Percentiles rank a stretch among this genome's conserved stretches.
Conservation (phyloP, 2,888 invertebrate species). For the Dynastes grantii region DNA sequence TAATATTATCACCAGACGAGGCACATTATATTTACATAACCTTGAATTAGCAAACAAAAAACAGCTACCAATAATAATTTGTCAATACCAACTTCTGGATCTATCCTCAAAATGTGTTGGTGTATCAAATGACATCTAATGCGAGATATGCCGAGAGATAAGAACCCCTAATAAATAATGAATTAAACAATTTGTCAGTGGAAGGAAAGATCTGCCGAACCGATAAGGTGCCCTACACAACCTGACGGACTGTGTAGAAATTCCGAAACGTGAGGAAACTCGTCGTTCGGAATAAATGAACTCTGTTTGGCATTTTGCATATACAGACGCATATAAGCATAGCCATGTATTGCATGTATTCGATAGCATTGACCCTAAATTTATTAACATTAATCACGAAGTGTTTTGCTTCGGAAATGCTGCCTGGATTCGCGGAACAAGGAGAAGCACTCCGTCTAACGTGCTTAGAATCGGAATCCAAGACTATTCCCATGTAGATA, state of each 20-base stretch:
- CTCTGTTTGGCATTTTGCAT: conserved; percentile 11
- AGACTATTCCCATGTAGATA: background rate
- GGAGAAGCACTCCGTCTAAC: conserved; percentile 22
- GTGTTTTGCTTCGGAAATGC: conserved; percentile 26
- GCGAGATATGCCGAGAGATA: conserved; percentile 13
- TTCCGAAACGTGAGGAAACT: background rate
- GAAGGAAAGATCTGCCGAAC: background rate
- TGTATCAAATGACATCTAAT: conserved; percentile 15
- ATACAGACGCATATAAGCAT: background rate
- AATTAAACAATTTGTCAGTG: conserved; percentile 46
- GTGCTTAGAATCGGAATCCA: conserved; percentile 6
- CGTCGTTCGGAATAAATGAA: conserved; percentile 21
- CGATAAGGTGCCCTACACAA: conserved; percentile 18
- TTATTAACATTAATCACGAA: conserved; percentile 47
- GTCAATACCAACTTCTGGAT: conserved; percentile 1
- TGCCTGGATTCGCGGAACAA: conserved; percentile 27
- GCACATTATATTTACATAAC: background rate
- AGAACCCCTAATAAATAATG: conserved; percentile 8
- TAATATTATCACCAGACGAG: too few relatives aligned
- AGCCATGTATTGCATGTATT: background rate
- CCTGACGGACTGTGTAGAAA: background rate
- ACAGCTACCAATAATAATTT: background rate
- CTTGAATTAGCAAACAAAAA: background rate
- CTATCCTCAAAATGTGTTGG: background rate
- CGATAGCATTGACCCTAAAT: conserved; percentile 49